Evolutionary conservation across 2,888 invertebrate species (phyloP), one percentile per base, ranked within the genome.

Genomic region (Tetragonisca angustula): DNA sequence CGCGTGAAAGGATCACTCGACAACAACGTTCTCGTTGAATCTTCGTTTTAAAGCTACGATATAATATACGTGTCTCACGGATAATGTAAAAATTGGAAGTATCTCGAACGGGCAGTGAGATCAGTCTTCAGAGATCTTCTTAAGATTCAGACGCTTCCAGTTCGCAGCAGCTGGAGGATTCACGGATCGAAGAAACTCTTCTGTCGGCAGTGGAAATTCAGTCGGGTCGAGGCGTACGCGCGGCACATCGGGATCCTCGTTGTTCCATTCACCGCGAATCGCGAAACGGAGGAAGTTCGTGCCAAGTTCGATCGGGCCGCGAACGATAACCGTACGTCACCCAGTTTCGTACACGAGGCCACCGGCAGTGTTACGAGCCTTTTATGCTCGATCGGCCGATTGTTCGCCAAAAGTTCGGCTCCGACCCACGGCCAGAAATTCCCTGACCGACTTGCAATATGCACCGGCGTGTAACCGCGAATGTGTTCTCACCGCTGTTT

Each of bases 231-330:
- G 54, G 62, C 13, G 62, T 56, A 52, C 27, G 27, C 43, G 27
- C 13, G 27, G 21, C 36, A n/a, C 17, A 50, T 24, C 19, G 43
- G 24, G 11, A 49, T 75, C 56, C 21, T 59, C 67, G 27, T 68
- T 49, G 79, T 21, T 36, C 50, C 80, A 52, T 71, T 77, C 71
- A 43, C 11, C 24, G 49, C 1, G 62, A 75, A 62, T 54, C 75
- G 67, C 32, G 68, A 49, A 49, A 43, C 64, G 49, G 54, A 59
- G 69, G 64, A 70, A 74, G 49, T 56, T 54, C 36, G 76, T 83
- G 85, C 84, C 85, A 85, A 85, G 83, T 85, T 83, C 83, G 80
- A 85, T 83, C 83, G 80, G 49, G 24, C n/a, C 68, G 27, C 24
- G 52, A 65, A 61, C 83, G 81, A 81, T 84, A 81, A 81, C 67